Evolutionary conservation across 2,888 invertebrate genomes (phyloP), one percentile per base, ranked within the genome.

Genomic region (Andrena flavipes): DNA sequence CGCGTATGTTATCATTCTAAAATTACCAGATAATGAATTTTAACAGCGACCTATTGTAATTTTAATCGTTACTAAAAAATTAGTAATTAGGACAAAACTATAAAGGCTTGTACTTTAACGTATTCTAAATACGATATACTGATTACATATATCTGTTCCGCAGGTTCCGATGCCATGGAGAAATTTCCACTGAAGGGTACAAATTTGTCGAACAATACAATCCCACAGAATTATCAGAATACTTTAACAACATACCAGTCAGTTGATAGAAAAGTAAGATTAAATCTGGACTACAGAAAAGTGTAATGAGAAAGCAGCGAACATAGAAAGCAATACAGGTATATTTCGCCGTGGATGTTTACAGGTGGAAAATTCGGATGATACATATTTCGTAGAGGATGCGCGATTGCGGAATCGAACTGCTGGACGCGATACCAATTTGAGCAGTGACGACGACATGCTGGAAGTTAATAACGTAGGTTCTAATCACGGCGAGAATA

Each of bases 161-260:
- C 86, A 92, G 93, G 92, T 92, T 88, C 90, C 87, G 85, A 93
- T 94, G 91, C 93, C 91, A 96, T 96, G 96, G 96, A 96, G 95
- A 96, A 96, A 94, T 96, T 95, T 94, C 96, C 96, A 93, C 94
- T 96, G 93, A 96, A 96, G 94, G 95, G 95, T 87, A 93, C 93
- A 82, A 87, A 92, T 80, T 87, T 91, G 51, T 68, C 59, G 16
- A 87, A 76, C 80, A 89, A 90, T 84, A 88, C 92, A 84, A 90
- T 89, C 76, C 87, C 90, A 77, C 89, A 91, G 80, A 87, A 90
- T 88, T 91, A 92, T 88, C 87, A 91, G 82, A 90, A 89, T 84
- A 86, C 91, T 59, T 90, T 92, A 81, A 92, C 93, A 74, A 92
- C 91, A 83, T 93, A 94, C 91, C 92, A 91, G 84, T 92, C 94